Percentiles rank a stretch among this genome's conserved stretches.
phyloP scores from a whole-genome alignment of 2,888 invertebrate genomes.

The Artemia sinica region DNA sequence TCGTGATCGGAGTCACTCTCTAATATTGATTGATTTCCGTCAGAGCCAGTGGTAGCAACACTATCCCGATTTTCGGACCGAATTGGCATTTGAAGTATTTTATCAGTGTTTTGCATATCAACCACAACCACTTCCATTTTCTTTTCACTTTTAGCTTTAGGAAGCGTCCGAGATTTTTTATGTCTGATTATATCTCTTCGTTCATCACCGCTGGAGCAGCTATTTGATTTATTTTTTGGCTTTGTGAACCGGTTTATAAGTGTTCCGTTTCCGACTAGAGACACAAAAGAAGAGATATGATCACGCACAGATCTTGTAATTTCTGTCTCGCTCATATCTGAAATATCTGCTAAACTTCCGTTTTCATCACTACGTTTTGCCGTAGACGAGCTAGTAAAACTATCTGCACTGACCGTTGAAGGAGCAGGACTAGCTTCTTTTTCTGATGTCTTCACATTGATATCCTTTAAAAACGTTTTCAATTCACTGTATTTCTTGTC shows the following conservation, averaged over 20 bases:
- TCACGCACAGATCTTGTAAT: slow-evolving; percentile 17
- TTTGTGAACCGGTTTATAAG: not conserved
- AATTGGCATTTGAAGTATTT: slow-evolving; percentile 19
- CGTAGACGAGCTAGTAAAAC: slow-evolving; percentile 3
- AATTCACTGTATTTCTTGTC: not conserved
- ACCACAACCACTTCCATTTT: not conserved
- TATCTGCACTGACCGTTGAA: slow-evolving; percentile 14
- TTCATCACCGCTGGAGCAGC: slow-evolving; percentile 10
- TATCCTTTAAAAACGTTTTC: slow-evolving; percentile 2
- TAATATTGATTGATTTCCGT: slow-evolving; percentile 22
- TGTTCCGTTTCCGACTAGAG: slow-evolving; percentile 20
- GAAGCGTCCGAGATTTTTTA: slow-evolving; percentile 16
- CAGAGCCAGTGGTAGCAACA: slow-evolving; percentile 16
- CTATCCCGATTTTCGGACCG: slow-evolving; percentile 24
- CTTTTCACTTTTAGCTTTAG: not conserved
- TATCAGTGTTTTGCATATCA: slow-evolving; percentile 5
- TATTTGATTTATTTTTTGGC: slow-evolving; percentile 11
- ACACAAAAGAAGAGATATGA: slow-evolving; percentile 17
- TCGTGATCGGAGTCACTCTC: slow-evolving; percentile 25
- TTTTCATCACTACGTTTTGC: slow-evolving; percentile 15
- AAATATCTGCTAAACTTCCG: not conserved
- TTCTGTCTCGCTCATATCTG: slow-evolving; percentile 16
- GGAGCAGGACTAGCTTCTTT: slow-evolving; percentile 20
- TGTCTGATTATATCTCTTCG: not conserved
- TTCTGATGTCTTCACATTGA: not conserved